Base-by-base conservation (phyloP, 1,140 invertebrate genomes). In the Drosophila obscura region DNA sequence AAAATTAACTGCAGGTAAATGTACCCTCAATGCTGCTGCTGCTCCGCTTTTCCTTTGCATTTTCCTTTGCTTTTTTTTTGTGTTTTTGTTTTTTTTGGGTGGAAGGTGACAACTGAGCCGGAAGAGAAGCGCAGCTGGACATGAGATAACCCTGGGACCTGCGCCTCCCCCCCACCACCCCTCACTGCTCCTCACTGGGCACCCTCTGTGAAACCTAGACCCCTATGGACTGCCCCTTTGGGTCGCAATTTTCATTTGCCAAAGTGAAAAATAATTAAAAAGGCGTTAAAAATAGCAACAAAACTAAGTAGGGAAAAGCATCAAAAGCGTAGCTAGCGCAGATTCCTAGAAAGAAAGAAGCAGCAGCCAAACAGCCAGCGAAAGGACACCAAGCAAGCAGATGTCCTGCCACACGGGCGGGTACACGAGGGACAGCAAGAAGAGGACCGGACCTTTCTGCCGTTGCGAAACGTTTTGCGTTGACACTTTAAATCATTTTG, bases 401-500 rank as follows among this genome's bases (percentile, higher is more conserved):
- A 58, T 53, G 26, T 56, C 44, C 62, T 11, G 56, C 13, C 43
- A 22, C 61, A 9, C 15, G n/a, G 16, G 16, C 1, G 19, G 19
- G 19, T 19, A 19, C 19, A 19, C 19, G 19, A 19, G 19, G 19
- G 19, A 19, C 19, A 19, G 22, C 16, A 26, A 16, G 39, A 56
- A 24, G 22, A 24, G 4, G 24, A 19, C 19, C 19, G 44, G 24
- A 24, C 48, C 13, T 48, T 31, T 41, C 31, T 77, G 44, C 13
- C 15, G 46, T 26, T 39, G 50, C 57, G 31, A 16, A 26, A 50
- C 63, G 57, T 73, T 74, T 64, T 45, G 52, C 77, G 87, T 59
- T 76, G 88, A 87, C 87, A 87, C 88, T 90, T 90, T 84, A 90
- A 90, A 73, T 90, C 85, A 90, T 90, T 87, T 90, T 75, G 61